Evolutionary conservation across 2,888 invertebrate species (phyloP), one percentile per base, ranked within the genome.

Genomic region (Caenorhabditis sulstoni): DNA sequence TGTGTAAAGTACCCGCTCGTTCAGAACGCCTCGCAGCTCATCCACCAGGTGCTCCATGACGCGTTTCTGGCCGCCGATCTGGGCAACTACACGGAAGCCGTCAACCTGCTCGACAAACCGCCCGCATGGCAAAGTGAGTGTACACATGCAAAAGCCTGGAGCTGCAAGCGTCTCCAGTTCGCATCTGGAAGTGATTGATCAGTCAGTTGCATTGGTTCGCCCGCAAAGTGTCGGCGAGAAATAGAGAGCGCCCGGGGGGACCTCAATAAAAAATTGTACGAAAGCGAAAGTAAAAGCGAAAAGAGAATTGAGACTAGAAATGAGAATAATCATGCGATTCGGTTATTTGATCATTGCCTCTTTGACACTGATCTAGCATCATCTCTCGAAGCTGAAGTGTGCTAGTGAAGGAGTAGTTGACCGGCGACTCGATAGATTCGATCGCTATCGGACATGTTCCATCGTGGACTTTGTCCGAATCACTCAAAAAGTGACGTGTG

Each of bases 71-170:
- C 84, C 18, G 62, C 82, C 22, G 73, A 83, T 29, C 61, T 86
- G 68, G 70, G 62, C 35, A 85, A 85, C 62, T 85, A 85, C 52
- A 84, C 83, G 14, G 66, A 79, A 39, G 67, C 80, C 23, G 79
- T 85, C 49, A 83, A 74, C 37, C 67, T 78, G 35, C 65, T 82
- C 23, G 83, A 82, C 23, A 79, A 84, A 68, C 86, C 86, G 35
- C 79, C 84, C 0, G 64, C 70, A 37, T 83, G 85, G 85, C 81
- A 85, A 64, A 85, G 86, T 86, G 64, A 75, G 86, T 82, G n/a
- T 59, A 57, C 44, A 66, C 44, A 52, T 8, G 23, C 12, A 29
- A 47, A 29, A 12, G 22, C 41, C 12, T 29, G 29, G 41, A 1
- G 9, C 12, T 29, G 29, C 20, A 1, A 2, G 14, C 41, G 52